Conservation (phyloP, 1,140 invertebrate genomes). For the Drosophila orosa region DNA sequence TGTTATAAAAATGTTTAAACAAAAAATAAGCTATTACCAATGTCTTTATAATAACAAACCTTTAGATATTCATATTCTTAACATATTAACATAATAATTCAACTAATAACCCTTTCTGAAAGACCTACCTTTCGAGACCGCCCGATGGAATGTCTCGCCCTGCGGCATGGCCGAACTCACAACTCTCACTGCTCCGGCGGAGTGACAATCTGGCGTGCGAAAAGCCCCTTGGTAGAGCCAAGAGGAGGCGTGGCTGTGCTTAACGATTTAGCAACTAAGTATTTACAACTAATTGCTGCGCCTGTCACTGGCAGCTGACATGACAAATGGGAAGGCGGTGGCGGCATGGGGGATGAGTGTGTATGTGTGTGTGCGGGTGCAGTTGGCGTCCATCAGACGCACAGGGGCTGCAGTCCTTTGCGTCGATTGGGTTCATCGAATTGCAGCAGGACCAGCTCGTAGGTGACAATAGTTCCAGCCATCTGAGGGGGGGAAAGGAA, state of each 20-base stretch:
- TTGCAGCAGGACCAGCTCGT: conserved; percentile 88
- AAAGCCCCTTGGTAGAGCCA: background rate
- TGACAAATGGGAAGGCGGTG: conserved; percentile 53
- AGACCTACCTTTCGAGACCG: conserved; percentile 61
- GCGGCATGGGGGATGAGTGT: conserved; percentile 3
- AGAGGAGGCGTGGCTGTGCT: conserved; percentile 51
- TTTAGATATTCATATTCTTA: background rate
- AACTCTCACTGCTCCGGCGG: conserved; percentile 33
- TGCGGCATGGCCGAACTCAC: conserved; percentile 57
- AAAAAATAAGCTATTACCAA: background rate
- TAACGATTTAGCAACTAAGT: conserved; percentile 54
- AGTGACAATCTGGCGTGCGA: conserved; percentile 15
- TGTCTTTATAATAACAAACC: background rate
- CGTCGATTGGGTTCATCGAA: conserved; percentile 84
- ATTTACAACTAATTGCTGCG: conserved; percentile 65
- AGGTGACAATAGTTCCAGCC: conserved; percentile 88
- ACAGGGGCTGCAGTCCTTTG: conserved; percentile 69
- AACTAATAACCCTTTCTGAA: background rate
- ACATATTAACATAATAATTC: no score
- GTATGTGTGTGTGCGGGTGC: conserved; percentile 6
- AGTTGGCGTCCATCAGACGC: conserved; percentile 41
- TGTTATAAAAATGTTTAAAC: background rate
- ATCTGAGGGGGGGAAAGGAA: conserved; percentile 47
- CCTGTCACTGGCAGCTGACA: conserved; percentile 64
- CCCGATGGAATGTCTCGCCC: conserved; percentile 68